phyloP scores from a whole-genome alignment of 1,140 invertebrate genomes.

The Tetragonula clypearis region DNA sequence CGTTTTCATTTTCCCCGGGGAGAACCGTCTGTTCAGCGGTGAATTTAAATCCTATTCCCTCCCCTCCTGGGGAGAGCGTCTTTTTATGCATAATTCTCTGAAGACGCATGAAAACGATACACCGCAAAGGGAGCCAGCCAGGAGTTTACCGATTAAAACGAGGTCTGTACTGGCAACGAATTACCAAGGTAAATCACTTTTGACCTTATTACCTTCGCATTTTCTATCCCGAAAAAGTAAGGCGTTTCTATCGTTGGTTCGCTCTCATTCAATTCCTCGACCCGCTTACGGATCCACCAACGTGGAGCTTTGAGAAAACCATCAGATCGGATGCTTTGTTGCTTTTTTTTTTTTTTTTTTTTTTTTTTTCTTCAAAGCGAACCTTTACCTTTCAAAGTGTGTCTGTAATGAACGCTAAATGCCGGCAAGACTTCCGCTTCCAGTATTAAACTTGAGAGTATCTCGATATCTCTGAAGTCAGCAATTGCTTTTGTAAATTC shows the following conservation, averaged over 20 bases:
- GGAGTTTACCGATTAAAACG: conserved; percentile 31
- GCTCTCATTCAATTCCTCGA: conserved; percentile 1
- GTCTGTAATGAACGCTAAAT: not conserved
- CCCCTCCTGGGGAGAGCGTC: not conserved
- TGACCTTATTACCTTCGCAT: conserved; percentile 4
- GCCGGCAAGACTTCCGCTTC: not conserved
- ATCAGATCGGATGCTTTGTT: not conserved
- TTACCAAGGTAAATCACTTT: conserved; percentile 33
- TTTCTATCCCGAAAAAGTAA: not conserved
- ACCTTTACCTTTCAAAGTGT: not conserved
- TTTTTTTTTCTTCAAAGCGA: not conserved
- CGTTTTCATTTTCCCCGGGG: conserved; percentile 43
- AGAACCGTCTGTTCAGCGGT: conserved; percentile 3
- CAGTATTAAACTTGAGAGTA: not conserved
- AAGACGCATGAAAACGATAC: conserved; percentile 26
- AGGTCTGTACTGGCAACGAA: not conserved
- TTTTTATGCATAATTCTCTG: conserved; percentile 7
- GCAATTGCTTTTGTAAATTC: not conserved
- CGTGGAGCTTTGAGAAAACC: not conserved
- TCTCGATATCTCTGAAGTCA: not conserved
- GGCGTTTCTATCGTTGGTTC: not conserved
- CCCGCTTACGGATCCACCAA: not conserved
- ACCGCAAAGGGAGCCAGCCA: not conserved
- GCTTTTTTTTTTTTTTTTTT: not conserved
- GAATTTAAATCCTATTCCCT: conserved; percentile 33